Evolutionary conservation across 2,888 invertebrate genomes (phyloP).

Genomic region (Leptopilina drosophilae): DNA sequence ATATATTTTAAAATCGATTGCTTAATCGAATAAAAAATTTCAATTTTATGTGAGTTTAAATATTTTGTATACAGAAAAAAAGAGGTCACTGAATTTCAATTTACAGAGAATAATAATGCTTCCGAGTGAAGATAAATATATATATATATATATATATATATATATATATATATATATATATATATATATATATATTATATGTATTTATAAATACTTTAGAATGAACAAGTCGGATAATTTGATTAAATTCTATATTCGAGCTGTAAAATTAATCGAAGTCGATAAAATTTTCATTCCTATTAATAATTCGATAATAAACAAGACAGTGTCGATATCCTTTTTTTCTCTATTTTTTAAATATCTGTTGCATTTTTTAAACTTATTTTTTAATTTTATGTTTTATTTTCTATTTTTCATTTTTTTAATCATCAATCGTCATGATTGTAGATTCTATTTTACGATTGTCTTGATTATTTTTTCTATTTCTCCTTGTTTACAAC

Average conservation of each 20-base stretch:
- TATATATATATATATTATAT: neutral
- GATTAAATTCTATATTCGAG: neutral
- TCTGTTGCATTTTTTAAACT: no score
- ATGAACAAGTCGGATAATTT: slow-evolving; percentile 10
- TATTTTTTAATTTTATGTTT: no score
- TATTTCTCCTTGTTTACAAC: no score
- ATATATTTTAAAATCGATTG: no score
- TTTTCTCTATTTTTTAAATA: no score
- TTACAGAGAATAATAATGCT: neutral
- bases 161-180: neutral
- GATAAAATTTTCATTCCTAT: neutral
- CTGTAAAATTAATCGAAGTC: neutral
- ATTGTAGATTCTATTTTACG: no score
- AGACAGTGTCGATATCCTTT: no score
- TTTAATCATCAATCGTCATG: no score
- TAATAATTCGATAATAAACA: no score
- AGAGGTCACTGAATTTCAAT: slow-evolving; percentile 12
- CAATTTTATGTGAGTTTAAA: neutral
- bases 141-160: neutral
- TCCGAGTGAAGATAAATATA: neutral
- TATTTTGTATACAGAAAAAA: neutral
- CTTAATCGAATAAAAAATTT: neutral
- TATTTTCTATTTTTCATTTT: no score
- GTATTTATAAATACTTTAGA: neutral
- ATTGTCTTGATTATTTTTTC: no score